Base-by-base conservation (phyloP, 2,113 vertebrate species). In the Corythoichthys haematopterus region DNA sequence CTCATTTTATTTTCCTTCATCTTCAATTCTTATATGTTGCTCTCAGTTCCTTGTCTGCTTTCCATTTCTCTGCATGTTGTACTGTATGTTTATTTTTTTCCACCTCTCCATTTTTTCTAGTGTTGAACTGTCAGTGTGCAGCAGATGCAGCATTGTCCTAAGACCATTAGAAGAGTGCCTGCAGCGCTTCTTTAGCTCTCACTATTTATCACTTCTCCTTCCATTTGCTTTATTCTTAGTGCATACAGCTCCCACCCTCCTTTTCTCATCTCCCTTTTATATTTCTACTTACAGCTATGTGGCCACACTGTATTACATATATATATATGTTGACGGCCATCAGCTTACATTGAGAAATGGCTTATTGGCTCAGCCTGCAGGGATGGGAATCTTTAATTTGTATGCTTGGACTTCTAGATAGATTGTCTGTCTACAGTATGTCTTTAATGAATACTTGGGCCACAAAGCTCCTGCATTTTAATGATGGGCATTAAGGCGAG, bases 111-210 rank as follows among this genome's bases (percentile, higher is more conserved):
- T 57, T 72, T 64, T 73, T 62, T 58, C 50, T 52, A 47, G 8
- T 58, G 51, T 20, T 59, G 65, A 55, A 56, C 74, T 65, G 65
- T 59, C 69, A 72, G 43, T 47, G 62, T 77, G 65, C 75, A 66
- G 69, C 61, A 64, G 67, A 77, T 77, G 64, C 71, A 66, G 40
- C 14, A 38, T 71, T 78, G 74, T 77, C 77, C 80, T 79, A 59
- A 45, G 64, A 80, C 79, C 72, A 51, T 77, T 83, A 74, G 37
- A 0, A 65, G 65, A 56, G 38, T 0, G 70, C 79, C 76, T 1
- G 52, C 52, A 73, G 84, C 46, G 0, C 56, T 76, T 72, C 28
- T 62, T 16, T 47, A 38, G 57, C 66, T 37, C 77, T 79, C 69
- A 40, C 50, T 40, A 71, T 82, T 65, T 70, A 80, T 78, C 78